phyloP scores from a whole-genome alignment of 2,888 invertebrate species.

The Theretra japonica region DNA sequence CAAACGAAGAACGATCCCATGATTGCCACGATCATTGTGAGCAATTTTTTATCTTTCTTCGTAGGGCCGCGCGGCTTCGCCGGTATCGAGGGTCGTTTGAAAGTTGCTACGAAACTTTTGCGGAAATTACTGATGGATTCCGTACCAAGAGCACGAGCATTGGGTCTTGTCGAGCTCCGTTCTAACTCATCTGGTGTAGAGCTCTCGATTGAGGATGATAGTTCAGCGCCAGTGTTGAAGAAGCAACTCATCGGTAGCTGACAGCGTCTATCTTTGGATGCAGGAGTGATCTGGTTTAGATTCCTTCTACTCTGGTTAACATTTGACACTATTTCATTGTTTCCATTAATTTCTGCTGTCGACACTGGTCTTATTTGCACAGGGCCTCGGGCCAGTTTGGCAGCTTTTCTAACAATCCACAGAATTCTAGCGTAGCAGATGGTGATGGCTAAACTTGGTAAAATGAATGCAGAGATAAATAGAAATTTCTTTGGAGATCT shows the following conservation, averaged over 20 bases:
- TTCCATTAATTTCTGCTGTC: slow-evolving; percentile 52
- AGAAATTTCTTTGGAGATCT: slow-evolving; percentile 91
- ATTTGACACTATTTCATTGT: background rate
- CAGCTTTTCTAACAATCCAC: slow-evolving; percentile 89
- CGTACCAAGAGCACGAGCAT: slow-evolving; percentile 49
- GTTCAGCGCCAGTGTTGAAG: slow-evolving; percentile 55
- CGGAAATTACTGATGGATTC: slow-evolving; percentile 55
- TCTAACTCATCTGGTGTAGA: slow-evolving; percentile 62
- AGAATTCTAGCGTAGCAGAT: slow-evolving; percentile 93
- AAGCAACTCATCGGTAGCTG: slow-evolving; percentile 46
- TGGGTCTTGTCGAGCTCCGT: slow-evolving; percentile 56
- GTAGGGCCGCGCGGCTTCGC: slow-evolving; percentile 87
- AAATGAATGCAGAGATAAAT: slow-evolving; percentile 91
- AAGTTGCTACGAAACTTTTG: slow-evolving; percentile 62
- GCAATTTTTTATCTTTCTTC: slow-evolving; percentile 88
- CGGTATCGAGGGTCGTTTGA: slow-evolving; percentile 63
- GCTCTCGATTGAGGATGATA: slow-evolving; percentile 53
- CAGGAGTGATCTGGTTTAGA: slow-evolving; percentile 4
- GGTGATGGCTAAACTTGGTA: slow-evolving; percentile 93
- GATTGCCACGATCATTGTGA: slow-evolving; percentile 95
- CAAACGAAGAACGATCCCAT: slow-evolving; percentile 95
- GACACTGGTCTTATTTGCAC: slow-evolving; percentile 49
- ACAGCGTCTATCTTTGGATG: slow-evolving; percentile 23
- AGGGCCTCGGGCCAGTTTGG: slow-evolving; percentile 83
- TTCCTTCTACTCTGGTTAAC: slow-evolving; percentile 11